phyloP scores from a whole-genome alignment of 2,113 vertebrate species.

The Myxocyprinus asiaticus region DNA sequence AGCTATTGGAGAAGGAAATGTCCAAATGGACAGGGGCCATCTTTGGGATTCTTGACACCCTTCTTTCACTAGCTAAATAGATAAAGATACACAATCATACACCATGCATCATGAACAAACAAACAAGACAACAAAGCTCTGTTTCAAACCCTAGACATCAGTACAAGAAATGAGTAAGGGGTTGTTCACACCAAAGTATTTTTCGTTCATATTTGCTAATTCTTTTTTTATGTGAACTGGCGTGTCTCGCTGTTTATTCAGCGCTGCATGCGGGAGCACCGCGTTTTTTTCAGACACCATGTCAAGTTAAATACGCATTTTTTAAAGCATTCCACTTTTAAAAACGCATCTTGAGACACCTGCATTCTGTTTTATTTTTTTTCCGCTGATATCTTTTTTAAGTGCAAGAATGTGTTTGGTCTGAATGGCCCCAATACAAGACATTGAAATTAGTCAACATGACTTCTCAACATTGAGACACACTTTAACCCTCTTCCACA shows the following conservation, averaged over 20 bases:
- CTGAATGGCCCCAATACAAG: background rate
- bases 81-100: constrained; percentile 50
- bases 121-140: background rate
- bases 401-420: no score
- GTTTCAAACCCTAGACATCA: background rate
- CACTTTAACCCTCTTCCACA: background rate
- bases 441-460: background rate
- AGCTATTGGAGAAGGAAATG: constrained; percentile 93
- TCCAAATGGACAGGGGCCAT: constrained; percentile 94
- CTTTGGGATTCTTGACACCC: constrained; percentile 90
- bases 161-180: background rate
- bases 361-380: no score
- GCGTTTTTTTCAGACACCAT: no score
- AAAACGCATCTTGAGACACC: no score
- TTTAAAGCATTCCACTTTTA: no score
- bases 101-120: background rate
- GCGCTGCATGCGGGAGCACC: no score
- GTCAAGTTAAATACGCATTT: no score
- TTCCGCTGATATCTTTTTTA: no score
- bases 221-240: no score
- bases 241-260: no score
- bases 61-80: constrained; percentile 85
- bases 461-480: constrained; percentile 2
- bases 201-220: no score
- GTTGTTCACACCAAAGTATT: no score